Evolutionary conservation across 2,888 invertebrate species (phyloP).

Genomic region (Pseudococcus viburni): DNA sequence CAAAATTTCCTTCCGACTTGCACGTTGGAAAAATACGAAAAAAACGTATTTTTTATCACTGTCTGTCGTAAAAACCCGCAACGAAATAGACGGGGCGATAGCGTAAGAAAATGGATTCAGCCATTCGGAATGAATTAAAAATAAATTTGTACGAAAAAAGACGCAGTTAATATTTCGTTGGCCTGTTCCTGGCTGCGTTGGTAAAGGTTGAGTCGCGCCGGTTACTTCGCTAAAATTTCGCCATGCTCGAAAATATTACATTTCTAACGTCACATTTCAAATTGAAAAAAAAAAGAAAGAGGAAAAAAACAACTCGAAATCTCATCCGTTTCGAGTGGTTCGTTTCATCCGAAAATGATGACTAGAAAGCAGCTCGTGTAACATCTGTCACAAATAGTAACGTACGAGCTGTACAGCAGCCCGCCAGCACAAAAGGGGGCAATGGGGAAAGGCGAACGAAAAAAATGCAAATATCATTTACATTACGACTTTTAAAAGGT

Average conservation of each 20-base stretch:
- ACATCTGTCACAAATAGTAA: constrained; percentile 57
- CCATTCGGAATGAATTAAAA: constrained; percentile 57
- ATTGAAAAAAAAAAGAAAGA: constrained; percentile 14
- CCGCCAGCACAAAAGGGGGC: not conserved
- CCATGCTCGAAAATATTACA: constrained; percentile 36
- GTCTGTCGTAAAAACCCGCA: not conserved
- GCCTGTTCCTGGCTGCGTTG: not conserved
- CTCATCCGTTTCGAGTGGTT: constrained; percentile 58
- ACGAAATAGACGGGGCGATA: constrained; percentile 10
- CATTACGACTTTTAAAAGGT: constrained; percentile 58
- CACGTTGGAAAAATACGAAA: not conserved
- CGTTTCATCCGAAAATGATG: constrained; percentile 60
- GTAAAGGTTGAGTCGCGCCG: not conserved
- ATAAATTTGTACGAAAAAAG: constrained; percentile 30
- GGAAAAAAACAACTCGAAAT: constrained; percentile 43
- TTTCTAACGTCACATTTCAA: constrained; percentile 35
- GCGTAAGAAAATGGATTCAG: constrained; percentile 38
- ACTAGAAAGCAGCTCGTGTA: constrained; percentile 47
- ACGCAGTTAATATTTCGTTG: constrained; percentile 34
- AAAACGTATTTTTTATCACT: constrained; percentile 15
- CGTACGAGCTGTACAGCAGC: constrained; percentile 32
- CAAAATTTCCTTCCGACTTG: constrained; percentile 33
- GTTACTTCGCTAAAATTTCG: constrained; percentile 19
- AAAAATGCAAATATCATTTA: constrained; percentile 60
- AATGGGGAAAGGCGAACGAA: not conserved